Evolutionary conservation across 2,113 vertebrate genomes (phyloP).

Genomic region (Xiphophorus maculatus): DNA sequence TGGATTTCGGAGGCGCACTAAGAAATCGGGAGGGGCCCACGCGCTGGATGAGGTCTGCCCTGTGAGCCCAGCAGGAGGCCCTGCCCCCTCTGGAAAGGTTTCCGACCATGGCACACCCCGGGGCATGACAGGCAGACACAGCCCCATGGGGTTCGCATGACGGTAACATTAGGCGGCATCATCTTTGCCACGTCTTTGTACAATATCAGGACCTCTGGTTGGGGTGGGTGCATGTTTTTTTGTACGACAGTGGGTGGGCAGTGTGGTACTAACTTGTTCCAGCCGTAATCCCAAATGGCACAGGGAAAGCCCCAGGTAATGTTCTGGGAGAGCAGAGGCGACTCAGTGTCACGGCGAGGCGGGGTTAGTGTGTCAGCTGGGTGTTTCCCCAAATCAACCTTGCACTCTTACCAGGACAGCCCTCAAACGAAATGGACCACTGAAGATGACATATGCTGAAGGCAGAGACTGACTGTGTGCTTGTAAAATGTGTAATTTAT

Average conservation of each 20-base stretch:
- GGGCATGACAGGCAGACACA: constrained; percentile 53
- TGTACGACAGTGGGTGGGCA: constrained; percentile 59
- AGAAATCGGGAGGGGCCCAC: constrained; percentile 32
- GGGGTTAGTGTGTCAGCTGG: constrained; percentile 69
- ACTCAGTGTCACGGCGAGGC: constrained; percentile 62
- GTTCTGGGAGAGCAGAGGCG: constrained; percentile 58
- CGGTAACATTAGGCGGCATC: constrained; percentile 69
- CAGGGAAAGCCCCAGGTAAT: constrained; percentile 76
- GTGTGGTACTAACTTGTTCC: constrained; percentile 63
- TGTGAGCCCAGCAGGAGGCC: constrained; percentile 54
- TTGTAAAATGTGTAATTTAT: constrained; percentile 56
- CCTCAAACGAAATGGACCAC: constrained; percentile 57
- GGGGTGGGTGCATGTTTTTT: constrained; percentile 56
- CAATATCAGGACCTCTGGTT: constrained; percentile 77
- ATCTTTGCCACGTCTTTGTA: constrained; percentile 78
- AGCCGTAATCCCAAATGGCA: constrained; percentile 74
- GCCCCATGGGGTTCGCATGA: constrained; percentile 62
- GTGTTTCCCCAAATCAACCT: constrained; percentile 72
- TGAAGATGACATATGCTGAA: constrained; percentile 74
- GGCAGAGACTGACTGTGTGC: constrained; percentile 56
- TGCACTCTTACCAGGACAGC: constrained; percentile 60
- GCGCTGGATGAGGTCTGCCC: constrained; percentile 23
- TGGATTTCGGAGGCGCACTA: constrained; percentile 57
- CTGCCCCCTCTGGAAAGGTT: constrained; percentile 68
- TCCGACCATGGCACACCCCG: constrained; percentile 49